Base-by-base conservation (phyloP, 2,797 vertebrate species). In the Trematomus bernacchii region DNA sequence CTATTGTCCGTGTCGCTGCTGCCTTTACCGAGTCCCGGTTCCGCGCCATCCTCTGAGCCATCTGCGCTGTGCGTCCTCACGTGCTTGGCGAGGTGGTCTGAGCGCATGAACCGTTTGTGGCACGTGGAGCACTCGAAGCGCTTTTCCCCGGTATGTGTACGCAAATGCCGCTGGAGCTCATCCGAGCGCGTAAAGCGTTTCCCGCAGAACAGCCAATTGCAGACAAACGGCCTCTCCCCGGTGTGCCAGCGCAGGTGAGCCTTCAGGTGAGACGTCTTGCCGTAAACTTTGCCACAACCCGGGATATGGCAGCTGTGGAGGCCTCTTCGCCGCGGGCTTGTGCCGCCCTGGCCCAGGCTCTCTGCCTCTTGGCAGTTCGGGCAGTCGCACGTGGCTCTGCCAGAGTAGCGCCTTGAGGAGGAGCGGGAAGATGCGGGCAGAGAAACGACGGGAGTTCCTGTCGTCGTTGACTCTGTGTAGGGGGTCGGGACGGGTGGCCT, bases 201-300 rank as follows among this genome's bases (percentile, higher is more conserved):
- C 62, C 96, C 97, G n/a, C 97, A 99, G 83, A 97, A 97, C 14
- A 97, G 95, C 95, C 97, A 98, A 87, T 97, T 98, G 94, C 97
- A 99, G 54, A 97, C 96, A 46, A 97, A 98, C 37, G 97, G 97
- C 67, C 97, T 88, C 91, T 99, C 96, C 4, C 96, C 96, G 30
- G 96, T 97, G 94, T 98, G 97, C 97, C 97, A 98, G 90, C 97
- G 96, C 91, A 98, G 93, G 92, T 98, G 97, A 8, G 97, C 97
- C 87, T 97, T 97, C 64, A 98, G 93, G 89, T 97, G 97, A 27
- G 97, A 97, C 0, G 97, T 97, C 88, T 97, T 97, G 13, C 97
- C 96, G 77, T 98, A 98, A 9, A 97, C 96, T 69, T 98, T 98
- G 0, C 97, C 97, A 59, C 97, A 97, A 8, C 97, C 97, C 0